Evolutionary conservation across 2,888 invertebrate genomes (phyloP).

Genomic region (Papilio protenor): DNA sequence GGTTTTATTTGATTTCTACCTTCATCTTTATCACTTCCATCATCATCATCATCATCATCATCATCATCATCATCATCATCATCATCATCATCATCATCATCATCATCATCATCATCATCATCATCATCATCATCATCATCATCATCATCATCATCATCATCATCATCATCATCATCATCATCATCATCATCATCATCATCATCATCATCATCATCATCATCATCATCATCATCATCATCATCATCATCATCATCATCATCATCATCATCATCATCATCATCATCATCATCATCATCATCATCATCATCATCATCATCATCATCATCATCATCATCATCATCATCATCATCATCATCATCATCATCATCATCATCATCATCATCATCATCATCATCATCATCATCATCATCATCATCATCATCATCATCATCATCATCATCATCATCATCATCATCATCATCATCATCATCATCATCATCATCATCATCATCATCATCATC

Average conservation of each 20-base stretch:
- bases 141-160: conserved; percentile 36
- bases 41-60: too few species aligned
- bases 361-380: conserved; percentile 29
- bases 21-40: conserved; percentile 49
- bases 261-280: conserved; percentile 36
- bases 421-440: conserved; percentile 39
- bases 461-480: conserved; percentile 40
- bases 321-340: conserved; percentile 39
- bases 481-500: conserved; percentile 29
- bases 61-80: conserved; percentile 31
- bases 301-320: conserved; percentile 39
- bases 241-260: conserved; percentile 29
- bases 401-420: conserved; percentile 29
- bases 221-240: conserved; percentile 40
- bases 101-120: conserved; percentile 40
- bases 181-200: conserved; percentile 39
- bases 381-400: conserved; percentile 36
- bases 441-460: conserved; percentile 39
- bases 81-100: conserved; percentile 39
- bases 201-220: conserved; percentile 39
- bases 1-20: conserved; percentile 43
- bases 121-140: conserved; percentile 29
- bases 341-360: conserved; percentile 40
- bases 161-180: conserved; percentile 29
- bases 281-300: conserved; percentile 29